Percentiles rank a stretch among this genome's conserved stretches.
Conservation (phyloP, 2,113 vertebrate species). For the Corythoichthys intestinalis region DNA sequence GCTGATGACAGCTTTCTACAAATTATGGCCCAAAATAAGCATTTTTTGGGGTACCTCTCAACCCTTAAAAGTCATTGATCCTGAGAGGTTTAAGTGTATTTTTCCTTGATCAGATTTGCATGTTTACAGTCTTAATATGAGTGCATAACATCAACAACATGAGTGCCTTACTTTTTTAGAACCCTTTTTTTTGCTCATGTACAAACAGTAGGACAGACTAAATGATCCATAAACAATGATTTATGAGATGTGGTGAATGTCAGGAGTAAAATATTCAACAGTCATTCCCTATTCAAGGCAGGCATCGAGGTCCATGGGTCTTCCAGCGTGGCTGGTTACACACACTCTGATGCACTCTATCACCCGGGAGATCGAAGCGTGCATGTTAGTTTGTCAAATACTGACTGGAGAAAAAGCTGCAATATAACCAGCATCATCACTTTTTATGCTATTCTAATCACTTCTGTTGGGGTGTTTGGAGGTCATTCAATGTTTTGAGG, state of each 20-base stretch:
- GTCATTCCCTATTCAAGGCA: constrained; percentile 58
- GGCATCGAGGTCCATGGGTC: constrained; percentile 44
- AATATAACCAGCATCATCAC: constrained; percentile 51
- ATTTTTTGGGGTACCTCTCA: constrained; percentile 20
- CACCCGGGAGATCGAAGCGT: constrained; percentile 59
- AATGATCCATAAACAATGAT: constrained; percentile 69
- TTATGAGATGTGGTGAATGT: constrained; percentile 56
- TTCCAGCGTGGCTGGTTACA: constrained; percentile 45
- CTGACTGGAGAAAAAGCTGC: constrained; percentile 33
- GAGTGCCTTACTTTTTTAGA: constrained; percentile 27
- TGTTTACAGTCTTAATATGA: constrained; percentile 22
- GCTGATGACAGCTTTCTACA: constrained; percentile 16
- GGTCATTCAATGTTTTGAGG: constrained; percentile 25
- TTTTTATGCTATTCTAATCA: constrained; percentile 54
- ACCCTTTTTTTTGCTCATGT: constrained; percentile 18
- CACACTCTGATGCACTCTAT: constrained; percentile 64
- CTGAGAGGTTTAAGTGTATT: constrained; percentile 16
- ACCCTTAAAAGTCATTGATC: constrained; percentile 21
- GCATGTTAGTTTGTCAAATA: constrained; percentile 61
- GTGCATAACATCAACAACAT: constrained; percentile 30
- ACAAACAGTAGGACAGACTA: constrained; percentile 31
- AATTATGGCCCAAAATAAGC: constrained; percentile 17
- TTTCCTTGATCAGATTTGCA: constrained; percentile 31
- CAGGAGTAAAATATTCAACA: constrained; percentile 65
- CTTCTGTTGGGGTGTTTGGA: constrained; percentile 6